Percentiles rank a stretch among this genome's conserved stretches.
phyloP scores from a whole-genome alignment of 2,113 vertebrate genomes.

The Scomber colias region DNA sequence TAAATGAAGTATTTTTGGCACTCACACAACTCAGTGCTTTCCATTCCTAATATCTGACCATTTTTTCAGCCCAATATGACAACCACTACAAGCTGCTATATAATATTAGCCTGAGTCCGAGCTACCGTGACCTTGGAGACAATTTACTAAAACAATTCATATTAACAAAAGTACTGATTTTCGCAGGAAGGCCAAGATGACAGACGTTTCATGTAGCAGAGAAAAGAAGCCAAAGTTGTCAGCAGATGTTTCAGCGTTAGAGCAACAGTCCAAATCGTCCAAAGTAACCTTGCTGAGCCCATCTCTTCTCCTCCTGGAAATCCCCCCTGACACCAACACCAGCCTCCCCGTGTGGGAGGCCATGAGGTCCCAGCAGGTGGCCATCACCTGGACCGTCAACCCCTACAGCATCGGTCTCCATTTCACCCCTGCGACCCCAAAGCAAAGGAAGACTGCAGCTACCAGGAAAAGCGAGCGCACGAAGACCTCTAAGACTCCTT shows the following conservation, averaged over 20 bases:
- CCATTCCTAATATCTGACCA: no score
- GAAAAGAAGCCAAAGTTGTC: conserved; percentile 35
- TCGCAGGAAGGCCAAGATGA: conserved; percentile 32
- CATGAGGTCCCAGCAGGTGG: conserved; percentile 39
- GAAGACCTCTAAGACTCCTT: not conserved
- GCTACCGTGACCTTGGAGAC: no score
- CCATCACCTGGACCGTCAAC: conserved; percentile 49
- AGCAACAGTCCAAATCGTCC: not conserved
- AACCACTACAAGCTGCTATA: no score
- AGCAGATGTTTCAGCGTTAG: no score
- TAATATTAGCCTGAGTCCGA: no score
- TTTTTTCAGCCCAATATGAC: no score
- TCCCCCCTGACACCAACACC: conserved; percentile 48
- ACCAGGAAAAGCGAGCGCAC: not conserved
- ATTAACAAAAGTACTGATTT: not conserved
- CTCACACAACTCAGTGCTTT: no score
- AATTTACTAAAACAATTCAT: no score
- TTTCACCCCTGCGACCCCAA: conserved; percentile 26
- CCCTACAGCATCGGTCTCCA: conserved; percentile 58
- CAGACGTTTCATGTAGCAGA: not conserved
- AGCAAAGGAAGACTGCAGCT: not conserved
- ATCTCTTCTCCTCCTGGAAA: conserved; percentile 40
- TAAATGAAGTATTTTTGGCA: no score
- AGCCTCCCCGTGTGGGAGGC: conserved; percentile 68
- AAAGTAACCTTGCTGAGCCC: conserved; percentile 25